A percentile compares a stretch with the other conserved stretches of the same genome.
phyloP scores from a whole-genome alignment of 2,113 vertebrate species.

The Orientallactaga bullata region DNA sequence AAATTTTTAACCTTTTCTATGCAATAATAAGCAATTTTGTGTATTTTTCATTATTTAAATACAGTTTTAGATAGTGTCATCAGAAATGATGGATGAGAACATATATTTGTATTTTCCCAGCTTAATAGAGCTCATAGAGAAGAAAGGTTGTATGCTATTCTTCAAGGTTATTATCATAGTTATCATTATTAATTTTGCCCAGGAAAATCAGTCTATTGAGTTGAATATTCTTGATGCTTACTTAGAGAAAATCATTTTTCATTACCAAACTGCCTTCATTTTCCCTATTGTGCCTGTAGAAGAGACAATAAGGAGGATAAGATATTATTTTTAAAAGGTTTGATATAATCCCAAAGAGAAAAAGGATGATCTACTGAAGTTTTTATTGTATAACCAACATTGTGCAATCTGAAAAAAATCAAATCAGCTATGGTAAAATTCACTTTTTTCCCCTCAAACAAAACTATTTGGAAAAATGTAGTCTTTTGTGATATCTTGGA shows the following conservation, averaged over 20 bases:
- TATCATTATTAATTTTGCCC: conserved; percentile 71
- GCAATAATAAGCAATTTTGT: conserved; percentile 2
- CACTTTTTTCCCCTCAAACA: conserved; percentile 1
- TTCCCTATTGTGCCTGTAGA: conserved; percentile 19
- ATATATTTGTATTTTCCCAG: conserved; percentile 54
- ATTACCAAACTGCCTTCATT: conserved; percentile 50
- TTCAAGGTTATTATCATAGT: conserved; percentile 63
- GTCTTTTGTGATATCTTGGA: conserved; percentile 39
- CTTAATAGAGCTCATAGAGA: conserved; percentile 62
- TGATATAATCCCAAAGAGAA: background rate
- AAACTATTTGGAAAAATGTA: conserved; percentile 42
- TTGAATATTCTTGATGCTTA: conserved; percentile 69
- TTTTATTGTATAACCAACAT: conserved; percentile 37
- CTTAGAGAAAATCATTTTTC: conserved; percentile 68
- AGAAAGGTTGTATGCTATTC: conserved; percentile 40
- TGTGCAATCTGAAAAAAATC: conserved; percentile 35
- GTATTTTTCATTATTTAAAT: conserved; percentile 42
- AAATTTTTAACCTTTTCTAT: conserved; percentile 13
- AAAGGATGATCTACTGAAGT: conserved; percentile 21
- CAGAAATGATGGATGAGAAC: conserved; percentile 65
- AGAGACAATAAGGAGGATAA: conserved; percentile 6
- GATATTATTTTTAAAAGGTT: conserved; percentile 50
- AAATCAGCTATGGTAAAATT: background rate
- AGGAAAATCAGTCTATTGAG: conserved; percentile 62
- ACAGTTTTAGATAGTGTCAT: conserved; percentile 60